These are phyloP conservation scores for Neosalanx taihuensis DNA, from an alignment of 2,797 vertebrate species.

Conservation along the genomic window DNA sequence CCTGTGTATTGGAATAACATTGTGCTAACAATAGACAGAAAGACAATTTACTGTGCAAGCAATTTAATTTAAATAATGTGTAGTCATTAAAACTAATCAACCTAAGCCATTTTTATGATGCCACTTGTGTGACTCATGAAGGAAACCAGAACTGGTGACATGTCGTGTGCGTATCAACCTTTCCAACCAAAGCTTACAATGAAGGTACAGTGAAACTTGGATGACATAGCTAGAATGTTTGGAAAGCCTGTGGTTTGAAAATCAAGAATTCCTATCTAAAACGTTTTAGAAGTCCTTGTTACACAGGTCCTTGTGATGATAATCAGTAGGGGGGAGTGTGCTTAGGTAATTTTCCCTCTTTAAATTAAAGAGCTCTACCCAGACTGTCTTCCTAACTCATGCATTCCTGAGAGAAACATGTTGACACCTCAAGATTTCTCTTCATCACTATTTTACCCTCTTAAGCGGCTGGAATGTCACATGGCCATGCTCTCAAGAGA, in stretches of 20 bases:
- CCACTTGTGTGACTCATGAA: constrained; percentile 54
- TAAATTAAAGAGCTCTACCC: constrained; percentile 11
- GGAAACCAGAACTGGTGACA: constrained; percentile 27
- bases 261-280: constrained; percentile 58
- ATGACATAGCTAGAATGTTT: constrained; percentile 31
- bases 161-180: constrained; percentile 6
- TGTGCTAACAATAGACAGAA: background rate
- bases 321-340: background rate
- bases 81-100: constrained; percentile 15
- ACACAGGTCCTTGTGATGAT: background rate
- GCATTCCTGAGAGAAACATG: constrained; percentile 9
- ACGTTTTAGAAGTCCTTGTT: constrained; percentile 28
- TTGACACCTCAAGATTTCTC: constrained; percentile 35
- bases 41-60: background rate
- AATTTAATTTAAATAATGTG: constrained; percentile 14
- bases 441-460: constrained; percentile 37
- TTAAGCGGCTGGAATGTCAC: constrained; percentile 38
- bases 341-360: background rate
- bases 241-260: constrained; percentile 47
- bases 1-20: background rate
- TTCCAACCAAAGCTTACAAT: constrained; percentile 27
- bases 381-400: constrained; percentile 10
- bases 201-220: constrained; percentile 30
- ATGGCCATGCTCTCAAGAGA: constrained; percentile 34
- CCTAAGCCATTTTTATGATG: constrained; percentile 50